Base-by-base conservation (phyloP, 2,888 invertebrate genomes). In the Ferdinandea cuprea region DNA sequence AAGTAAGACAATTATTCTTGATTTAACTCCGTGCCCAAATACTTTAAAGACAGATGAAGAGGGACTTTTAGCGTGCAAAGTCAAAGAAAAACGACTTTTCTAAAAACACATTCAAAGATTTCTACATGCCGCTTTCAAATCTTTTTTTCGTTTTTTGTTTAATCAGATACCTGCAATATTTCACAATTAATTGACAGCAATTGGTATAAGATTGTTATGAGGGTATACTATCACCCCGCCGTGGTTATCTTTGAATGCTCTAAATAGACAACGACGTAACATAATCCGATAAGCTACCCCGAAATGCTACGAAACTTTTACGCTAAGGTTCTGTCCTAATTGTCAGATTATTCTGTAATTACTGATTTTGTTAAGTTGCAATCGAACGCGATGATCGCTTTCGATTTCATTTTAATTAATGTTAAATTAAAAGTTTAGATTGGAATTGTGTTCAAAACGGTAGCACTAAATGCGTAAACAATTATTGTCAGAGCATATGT, bases 341-440 rank as follows among this genome's bases (percentile, higher is more conserved):
- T 77, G 77, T 63, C 77, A 77, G 48, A 40, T 71, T 77, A 77
- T 77, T 71, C 37, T 40, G 63, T 71, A 63, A 77, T 77, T 77
- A 77, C 63, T 71, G 52, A 77, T 32, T 77, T 71, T 40, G 54
- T 54, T 25, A n/a, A 30, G 25, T 52, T 32, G 46, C 48, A 46
- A 71, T 69, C 69, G 4, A 1, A 28, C 9, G 1, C 13, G 46
- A 71, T 77, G 15, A 71, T 77, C 77, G 13, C 3, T 25, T 54
- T 15, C 11, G 68, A 69, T 76, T 69, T 30, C 71, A 63, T 56
- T 77, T 71, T 48, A 71, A 77, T 71, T 61, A 71, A 61, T 77
- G 61, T 77, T 77, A 56, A 77, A 69, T 69, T 69, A 58, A 48
- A 69, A 25, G 0, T 11, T 25, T 0, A 37, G 50, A 63, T 63